Evolutionary conservation across 2,888 invertebrate genomes (phyloP), one percentile per base, ranked within the genome.

Genomic region (Cyaniris semiargus): DNA sequence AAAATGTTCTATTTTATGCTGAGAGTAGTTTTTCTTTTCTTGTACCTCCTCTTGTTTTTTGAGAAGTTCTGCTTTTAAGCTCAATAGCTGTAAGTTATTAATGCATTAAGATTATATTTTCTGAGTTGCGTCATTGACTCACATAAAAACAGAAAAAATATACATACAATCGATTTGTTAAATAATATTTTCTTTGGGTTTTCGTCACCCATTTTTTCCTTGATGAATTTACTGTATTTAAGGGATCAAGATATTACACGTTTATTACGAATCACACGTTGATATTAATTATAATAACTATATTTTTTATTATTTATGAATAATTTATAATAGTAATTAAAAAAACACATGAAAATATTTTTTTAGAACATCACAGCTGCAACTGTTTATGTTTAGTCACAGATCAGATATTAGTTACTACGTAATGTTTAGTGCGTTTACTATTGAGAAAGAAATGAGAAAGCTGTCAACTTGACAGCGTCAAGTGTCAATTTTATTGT

Each of bases 41-140:
- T 94, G 93, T 1, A 97, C 96, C 90, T 98, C 98, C 83, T 97
- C 96, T 89, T 98, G 97, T 89, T 98, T 98, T 80, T 97, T 95
- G 72, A 97, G 88, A 21, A 99, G 93, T 90, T 99, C 98, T 0
- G 98, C 98, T 92, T 98, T 98, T 79, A 99, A 92, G 84, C 96
- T 97, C n/a, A 97, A 90, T 76, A 97, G 86, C 95, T 83, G 76
- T 48, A 81, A 75, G 66, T 75, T n/a, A 2, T 2, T 2, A 38
- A 77, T 48, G 77, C 76, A 70, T 56, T 71, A 76, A 56, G 76
- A 76, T 38, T 72, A 21, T 56, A 60, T 23, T 13, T 31, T 53
- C 21, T 56, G 4, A 58, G 18, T 6, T 70, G 3, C 34, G 6
- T 23, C 13, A 60, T 4, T 21, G 10, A 2, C n/a, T n/a, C n/a